phyloP scores from a whole-genome alignment of 2,797 vertebrate genomes.

The Glossophaga mutica region DNA sequence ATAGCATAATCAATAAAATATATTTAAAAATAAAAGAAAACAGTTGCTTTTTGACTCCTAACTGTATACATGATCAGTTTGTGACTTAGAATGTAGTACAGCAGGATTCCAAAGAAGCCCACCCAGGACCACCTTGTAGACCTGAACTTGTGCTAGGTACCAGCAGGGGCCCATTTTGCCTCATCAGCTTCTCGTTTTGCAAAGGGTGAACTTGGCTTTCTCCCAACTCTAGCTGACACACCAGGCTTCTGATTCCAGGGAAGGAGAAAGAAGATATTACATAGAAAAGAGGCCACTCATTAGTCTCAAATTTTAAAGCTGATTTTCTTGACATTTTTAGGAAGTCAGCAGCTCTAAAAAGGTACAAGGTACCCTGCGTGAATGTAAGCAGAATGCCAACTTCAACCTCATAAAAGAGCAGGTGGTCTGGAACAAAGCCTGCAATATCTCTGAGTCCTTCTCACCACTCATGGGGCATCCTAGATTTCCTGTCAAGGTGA shows the following conservation, averaged over 20 bases:
- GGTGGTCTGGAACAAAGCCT: no score
- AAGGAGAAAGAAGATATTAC: not conserved
- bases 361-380: no score
- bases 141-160: no score
- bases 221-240: not conserved
- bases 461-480: not conserved
- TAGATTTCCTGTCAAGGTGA: not conserved
- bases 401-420: no score
- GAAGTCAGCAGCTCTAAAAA: not conserved
- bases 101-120: no score
- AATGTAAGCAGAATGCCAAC: no score
- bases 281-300: not conserved
- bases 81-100: not conserved
- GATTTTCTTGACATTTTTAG: not conserved
- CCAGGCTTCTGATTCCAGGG: not conserved
- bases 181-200: no score
- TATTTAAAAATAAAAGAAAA: no score
- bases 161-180: no score
- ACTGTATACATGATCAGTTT: not conserved
- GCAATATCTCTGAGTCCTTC: not conserved
- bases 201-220: not conserved
- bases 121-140: no score
- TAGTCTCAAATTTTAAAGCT: not conserved
- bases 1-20: no score
- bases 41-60: constrained; percentile 17